These are phyloP conservation scores for Sus scrofa DNA, from an alignment of 2,113 vertebrate species.

Conservation along the genomic window DNA sequence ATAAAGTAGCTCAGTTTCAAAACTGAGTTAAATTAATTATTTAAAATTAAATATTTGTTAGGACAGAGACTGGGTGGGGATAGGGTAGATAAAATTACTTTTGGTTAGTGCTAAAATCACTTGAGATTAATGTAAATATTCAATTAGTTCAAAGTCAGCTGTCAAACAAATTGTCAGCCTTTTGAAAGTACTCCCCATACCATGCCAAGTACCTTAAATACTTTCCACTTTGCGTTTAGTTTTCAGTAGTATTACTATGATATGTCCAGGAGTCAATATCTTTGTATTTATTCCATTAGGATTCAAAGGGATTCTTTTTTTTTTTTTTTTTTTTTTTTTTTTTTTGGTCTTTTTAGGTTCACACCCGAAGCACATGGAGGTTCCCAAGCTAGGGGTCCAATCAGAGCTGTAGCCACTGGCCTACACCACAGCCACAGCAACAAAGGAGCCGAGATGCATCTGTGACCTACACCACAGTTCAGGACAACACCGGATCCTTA, in stretches of 20 bases:
- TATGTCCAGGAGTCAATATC: background rate
- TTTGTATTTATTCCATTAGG: background rate
- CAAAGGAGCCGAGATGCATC: too few species aligned
- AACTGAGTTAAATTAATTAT: background rate
- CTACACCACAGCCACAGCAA: too few species aligned
- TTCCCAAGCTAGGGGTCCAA: too few species aligned
- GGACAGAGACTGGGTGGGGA: background rate
- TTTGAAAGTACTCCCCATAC: background rate
- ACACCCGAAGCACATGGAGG: too few species aligned
- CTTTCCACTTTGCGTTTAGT: background rate
- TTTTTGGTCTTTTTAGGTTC: too few species aligned
- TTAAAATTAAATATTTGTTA: background rate
- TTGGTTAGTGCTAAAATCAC: background rate
- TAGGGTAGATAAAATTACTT: conserved; percentile 41
- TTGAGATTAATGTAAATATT: background rate
- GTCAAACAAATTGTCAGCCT: background rate
- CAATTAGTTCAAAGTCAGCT: background rate
- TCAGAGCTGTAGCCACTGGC: too few species aligned
- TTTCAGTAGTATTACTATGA: background rate
- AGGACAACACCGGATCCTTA: too few species aligned
- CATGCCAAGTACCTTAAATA: background rate
- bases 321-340: background rate
- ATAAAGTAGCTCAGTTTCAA: background rate
- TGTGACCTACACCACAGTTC: too few species aligned
- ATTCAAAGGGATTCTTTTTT: background rate